These are phyloP conservation scores for Mixornis gularis DNA, from an alignment of 2,113 vertebrate genomes.

Conservation along the genomic window DNA sequence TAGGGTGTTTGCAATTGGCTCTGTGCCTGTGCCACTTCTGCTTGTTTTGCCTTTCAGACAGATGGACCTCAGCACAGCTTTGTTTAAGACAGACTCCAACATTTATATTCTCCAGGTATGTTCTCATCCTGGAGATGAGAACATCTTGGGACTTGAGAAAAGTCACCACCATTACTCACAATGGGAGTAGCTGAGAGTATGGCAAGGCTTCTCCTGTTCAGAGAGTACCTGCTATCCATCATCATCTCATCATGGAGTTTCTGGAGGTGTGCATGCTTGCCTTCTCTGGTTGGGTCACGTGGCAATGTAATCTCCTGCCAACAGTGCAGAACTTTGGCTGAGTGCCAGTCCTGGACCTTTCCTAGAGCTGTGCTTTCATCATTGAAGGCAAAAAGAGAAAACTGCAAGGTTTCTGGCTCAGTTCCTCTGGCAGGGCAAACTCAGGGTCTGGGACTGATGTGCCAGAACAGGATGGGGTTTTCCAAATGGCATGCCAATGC, in stretches of 20 bases:
- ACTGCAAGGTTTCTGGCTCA: neutral
- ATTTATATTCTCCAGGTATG: neutral
- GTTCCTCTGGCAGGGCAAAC: neutral
- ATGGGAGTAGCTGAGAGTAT: neutral
- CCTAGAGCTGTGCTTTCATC: neutral
- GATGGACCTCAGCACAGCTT: slow-evolving; percentile 38
- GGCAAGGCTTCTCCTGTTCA: neutral
- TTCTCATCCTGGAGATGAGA: too few relatives aligned
- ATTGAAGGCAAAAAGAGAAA: neutral
- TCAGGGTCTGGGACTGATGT: rapidly evolving
- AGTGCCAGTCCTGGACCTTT: neutral
- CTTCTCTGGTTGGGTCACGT: neutral
- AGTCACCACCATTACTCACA: neutral
- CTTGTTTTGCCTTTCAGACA: slow-evolving; percentile 54
- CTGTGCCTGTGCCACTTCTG: slow-evolving; percentile 43
- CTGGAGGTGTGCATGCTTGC: neutral
- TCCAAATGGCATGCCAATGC: rapidly evolving
- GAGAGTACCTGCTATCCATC: neutral
- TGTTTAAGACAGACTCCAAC: neutral
- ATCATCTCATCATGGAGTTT: neutral
- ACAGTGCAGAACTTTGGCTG: neutral
- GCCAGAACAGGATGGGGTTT: neutral
- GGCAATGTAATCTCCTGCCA: neutral
- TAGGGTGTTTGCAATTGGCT: slow-evolving; percentile 6
- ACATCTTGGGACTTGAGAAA: neutral